These are phyloP conservation scores for Orius laevigatus DNA, from an alignment of 1,140 invertebrate species.

Conservation along the genomic window DNA sequence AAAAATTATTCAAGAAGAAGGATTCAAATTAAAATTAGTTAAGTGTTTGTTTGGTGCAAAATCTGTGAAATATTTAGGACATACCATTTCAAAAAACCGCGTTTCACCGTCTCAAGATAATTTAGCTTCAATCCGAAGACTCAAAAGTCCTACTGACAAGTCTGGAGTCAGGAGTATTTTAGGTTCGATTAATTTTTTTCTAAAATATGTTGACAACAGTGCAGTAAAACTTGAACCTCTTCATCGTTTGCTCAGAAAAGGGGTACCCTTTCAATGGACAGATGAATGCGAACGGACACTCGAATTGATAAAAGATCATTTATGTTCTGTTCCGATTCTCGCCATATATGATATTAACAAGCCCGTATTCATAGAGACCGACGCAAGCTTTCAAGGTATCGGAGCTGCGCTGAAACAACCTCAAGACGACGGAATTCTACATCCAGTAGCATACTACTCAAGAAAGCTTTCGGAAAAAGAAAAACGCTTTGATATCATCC, in stretches of 20 bases:
- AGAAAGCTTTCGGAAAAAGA: slow-evolving; percentile 5
- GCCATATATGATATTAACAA: slow-evolving; percentile 23
- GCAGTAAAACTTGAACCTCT: slow-evolving; percentile 23
- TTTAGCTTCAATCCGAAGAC: slow-evolving; percentile 19
- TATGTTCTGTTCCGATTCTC: slow-evolving; percentile 25
- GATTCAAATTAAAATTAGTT: slow-evolving; percentile 24
- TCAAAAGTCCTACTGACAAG: slow-evolving; percentile 17
- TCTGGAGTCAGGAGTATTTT: slow-evolving; percentile 19
- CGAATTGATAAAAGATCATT: slow-evolving; percentile 23
- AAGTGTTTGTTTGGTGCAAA: slow-evolving; percentile 24
- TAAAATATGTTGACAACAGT: slow-evolving; percentile 22
- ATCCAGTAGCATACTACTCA: slow-evolving; percentile 18
- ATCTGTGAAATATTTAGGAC: slow-evolving; percentile 21
- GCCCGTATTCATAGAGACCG: slow-evolving; percentile 25
- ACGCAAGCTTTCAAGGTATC: slow-evolving; percentile 24
- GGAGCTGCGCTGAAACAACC: slow-evolving; percentile 26
- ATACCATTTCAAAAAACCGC: slow-evolving; percentile 20
- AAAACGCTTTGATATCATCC: slow-evolving; percentile 22
- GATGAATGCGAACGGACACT: slow-evolving; percentile 24
- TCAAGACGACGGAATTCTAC: slow-evolving; percentile 20
- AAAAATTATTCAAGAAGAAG: slow-evolving; percentile 19
- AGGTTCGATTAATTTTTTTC: slow-evolving; percentile 20
- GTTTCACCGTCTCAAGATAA: slow-evolving; percentile 20
- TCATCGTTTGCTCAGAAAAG: slow-evolving; percentile 24
- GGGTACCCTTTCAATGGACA: slow-evolving; percentile 23